These are phyloP conservation scores for Melitaea cinxia DNA, from an alignment of 1,140 invertebrate genomes.

Conservation along the genomic window DNA sequence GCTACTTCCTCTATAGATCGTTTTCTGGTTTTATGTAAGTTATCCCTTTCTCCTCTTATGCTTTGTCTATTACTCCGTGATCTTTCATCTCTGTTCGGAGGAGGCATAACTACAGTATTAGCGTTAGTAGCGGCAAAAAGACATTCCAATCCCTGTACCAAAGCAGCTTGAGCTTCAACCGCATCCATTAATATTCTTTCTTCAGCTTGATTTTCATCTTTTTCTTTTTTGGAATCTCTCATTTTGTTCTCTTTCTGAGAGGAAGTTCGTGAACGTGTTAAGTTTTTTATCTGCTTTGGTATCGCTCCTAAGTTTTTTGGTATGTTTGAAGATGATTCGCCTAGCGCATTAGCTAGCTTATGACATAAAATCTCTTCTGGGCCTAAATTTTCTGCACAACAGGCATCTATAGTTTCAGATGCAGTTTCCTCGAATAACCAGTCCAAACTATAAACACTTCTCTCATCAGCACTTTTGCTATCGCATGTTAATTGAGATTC, in stretches of 20 bases:
- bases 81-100: constrained; percentile 69
- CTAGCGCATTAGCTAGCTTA: constrained; percentile 65
- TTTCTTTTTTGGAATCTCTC: constrained; percentile 74
- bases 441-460: constrained; percentile 76
- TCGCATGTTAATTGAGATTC: constrained; percentile 69
- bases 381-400: constrained; percentile 44
- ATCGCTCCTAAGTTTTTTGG: constrained; percentile 87
- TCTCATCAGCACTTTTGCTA: constrained; percentile 74
- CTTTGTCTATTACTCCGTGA: constrained; percentile 70
- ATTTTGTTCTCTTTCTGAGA: constrained; percentile 80
- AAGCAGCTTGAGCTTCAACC: constrained; percentile 78
- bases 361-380: constrained; percentile 57
- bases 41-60: constrained; percentile 69
- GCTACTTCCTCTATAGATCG: constrained; percentile 82
- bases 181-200: constrained; percentile 74
- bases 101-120: constrained; percentile 79
- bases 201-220: constrained; percentile 72
- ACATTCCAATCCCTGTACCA: constrained; percentile 79
- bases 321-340: constrained; percentile 73
- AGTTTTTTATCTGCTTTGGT: constrained; percentile 85
- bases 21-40: constrained; percentile 73
- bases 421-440: constrained; percentile 76
- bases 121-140: constrained; percentile 79
- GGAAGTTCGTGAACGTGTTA: constrained; percentile 75
- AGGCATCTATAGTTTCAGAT: constrained; percentile 34